Evolutionary conservation across 2,113 vertebrate species (phyloP).

Genomic region (Oceanodroma tethys): DNA sequence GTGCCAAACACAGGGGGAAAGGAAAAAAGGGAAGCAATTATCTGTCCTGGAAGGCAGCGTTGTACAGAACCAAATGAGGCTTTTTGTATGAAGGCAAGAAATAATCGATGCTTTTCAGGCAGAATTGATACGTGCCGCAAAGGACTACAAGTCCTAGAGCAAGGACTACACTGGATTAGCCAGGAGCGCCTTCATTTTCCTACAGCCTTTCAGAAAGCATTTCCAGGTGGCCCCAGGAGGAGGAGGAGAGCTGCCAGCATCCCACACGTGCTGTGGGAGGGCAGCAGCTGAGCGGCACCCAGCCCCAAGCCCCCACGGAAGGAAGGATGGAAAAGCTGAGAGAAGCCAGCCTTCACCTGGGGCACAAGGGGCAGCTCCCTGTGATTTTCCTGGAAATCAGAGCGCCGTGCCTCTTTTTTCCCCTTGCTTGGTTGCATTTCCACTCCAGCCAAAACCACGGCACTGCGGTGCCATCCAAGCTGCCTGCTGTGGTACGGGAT

Average conservation of each 20-base stretch:
- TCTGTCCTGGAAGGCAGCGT: background rate
- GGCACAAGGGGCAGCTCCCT: too few relatives aligned
- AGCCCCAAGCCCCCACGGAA: rapidly evolving
- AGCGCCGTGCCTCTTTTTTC: rapidly evolving
- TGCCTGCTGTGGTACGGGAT: background rate
- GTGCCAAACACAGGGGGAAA: background rate
- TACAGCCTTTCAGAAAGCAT: background rate
- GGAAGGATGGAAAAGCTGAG: background rate
- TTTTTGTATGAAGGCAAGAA: background rate
- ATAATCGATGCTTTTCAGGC: background rate
- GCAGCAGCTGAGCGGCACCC: background rate
- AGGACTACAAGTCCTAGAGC: too few relatives aligned
- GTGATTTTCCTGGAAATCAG: background rate
- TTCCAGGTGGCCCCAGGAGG: background rate
- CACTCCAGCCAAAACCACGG: background rate
- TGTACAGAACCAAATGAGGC: background rate
- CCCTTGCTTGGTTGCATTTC: background rate
- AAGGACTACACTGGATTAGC: background rate
- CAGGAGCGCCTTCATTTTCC: background rate
- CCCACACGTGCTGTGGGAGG: rapidly evolving
- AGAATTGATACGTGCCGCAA: background rate
- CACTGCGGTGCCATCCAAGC: background rate
- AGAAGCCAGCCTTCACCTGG: background rate
- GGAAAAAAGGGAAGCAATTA: background rate
- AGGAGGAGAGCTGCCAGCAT: background rate